A percentile compares a stretch with the other conserved stretches of the same genome.
phyloP scores from a whole-genome alignment of 2,888 invertebrate genomes.

The Clusia tigrina region DNA sequence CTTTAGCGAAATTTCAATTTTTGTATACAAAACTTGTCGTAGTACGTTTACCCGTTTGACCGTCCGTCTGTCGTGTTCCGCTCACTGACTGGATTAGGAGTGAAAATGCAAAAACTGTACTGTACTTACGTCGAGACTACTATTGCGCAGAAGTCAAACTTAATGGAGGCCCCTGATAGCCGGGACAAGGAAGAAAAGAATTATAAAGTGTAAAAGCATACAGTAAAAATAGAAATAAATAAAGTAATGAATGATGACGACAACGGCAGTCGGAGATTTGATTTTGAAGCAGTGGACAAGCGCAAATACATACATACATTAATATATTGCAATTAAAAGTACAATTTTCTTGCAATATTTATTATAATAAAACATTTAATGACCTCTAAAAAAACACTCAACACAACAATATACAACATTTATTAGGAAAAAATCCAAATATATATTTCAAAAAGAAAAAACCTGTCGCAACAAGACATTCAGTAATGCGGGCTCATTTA shows the following conservation, averaged over 20 bases:
- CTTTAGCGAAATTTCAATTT: background rate
- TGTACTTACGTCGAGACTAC: background rate
- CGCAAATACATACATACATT: too few species aligned
- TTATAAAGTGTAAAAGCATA: background rate
- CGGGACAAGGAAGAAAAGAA: background rate
- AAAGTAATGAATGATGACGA: background rate
- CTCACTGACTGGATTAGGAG: background rate
- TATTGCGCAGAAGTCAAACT: background rate
- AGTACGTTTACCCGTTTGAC: conserved; percentile 15
- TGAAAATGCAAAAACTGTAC: background rate
- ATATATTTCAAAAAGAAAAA: background rate
- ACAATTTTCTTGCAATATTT: too few species aligned
- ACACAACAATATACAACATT: too few species aligned
- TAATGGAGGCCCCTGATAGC: background rate
- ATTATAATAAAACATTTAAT: too few species aligned
- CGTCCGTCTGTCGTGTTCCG: background rate
- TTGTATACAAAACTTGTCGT: conserved; percentile 1
- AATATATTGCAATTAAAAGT: too few species aligned
- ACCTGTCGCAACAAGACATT: background rate
- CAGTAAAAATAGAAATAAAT: background rate
- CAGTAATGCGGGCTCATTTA: too few species aligned
- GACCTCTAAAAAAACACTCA: too few species aligned
- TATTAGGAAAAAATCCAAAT: background rate
- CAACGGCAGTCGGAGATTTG: background rate
- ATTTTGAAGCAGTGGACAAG: too few species aligned